Percentiles rank a stretch among this genome's conserved stretches.
These are phyloP conservation scores for Aradus depressus DNA, from an alignment of 2,888 invertebrate genomes.

Conservation along the genomic window DNA sequence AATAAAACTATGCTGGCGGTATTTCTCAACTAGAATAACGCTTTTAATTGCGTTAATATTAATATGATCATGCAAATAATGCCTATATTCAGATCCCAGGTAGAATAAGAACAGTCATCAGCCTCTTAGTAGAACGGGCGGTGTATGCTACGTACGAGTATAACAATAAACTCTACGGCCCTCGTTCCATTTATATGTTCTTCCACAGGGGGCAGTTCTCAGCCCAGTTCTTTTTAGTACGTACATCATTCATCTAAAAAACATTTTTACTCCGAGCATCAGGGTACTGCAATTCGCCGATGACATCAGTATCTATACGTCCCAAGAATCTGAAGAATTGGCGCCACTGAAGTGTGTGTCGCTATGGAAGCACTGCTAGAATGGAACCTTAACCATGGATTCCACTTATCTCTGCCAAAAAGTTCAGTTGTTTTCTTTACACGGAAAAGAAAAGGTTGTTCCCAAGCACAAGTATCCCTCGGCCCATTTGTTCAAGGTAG, in stretches of 20 bases:
- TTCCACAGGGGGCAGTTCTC: conserved; percentile 10
- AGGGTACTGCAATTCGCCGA: conserved; percentile 17
- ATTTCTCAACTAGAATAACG: conserved; percentile 17
- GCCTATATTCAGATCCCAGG: too few relatives aligned
- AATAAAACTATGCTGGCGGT: conserved; percentile 12
- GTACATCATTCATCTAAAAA: not conserved
- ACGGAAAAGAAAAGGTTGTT: too few relatives aligned
- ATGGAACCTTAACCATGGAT: too few relatives aligned
- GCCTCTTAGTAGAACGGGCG: too few relatives aligned
- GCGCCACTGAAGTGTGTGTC: too few relatives aligned
- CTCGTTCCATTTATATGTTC: not conserved
- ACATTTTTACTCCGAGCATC: not conserved
- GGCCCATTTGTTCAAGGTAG: too few relatives aligned
- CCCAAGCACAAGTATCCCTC: too few relatives aligned
- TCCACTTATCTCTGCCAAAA: too few relatives aligned
- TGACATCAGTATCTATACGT: conserved; percentile 12
- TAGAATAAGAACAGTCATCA: too few relatives aligned
- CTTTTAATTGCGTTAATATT: conserved; percentile 19
- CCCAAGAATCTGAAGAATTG: too few relatives aligned
- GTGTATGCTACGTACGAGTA: not conserved
- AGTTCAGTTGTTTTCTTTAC: too few relatives aligned
- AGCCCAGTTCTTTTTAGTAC: conserved; percentile 14
- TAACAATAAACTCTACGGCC: conserved; percentile 5
- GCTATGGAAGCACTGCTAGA: too few relatives aligned
- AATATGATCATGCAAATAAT: conserved; percentile 7